Evolutionary conservation across 2,113 vertebrate species (phyloP), one percentile per base, ranked within the genome.

Genomic region (Rhinolophus ferrumequinum): DNA sequence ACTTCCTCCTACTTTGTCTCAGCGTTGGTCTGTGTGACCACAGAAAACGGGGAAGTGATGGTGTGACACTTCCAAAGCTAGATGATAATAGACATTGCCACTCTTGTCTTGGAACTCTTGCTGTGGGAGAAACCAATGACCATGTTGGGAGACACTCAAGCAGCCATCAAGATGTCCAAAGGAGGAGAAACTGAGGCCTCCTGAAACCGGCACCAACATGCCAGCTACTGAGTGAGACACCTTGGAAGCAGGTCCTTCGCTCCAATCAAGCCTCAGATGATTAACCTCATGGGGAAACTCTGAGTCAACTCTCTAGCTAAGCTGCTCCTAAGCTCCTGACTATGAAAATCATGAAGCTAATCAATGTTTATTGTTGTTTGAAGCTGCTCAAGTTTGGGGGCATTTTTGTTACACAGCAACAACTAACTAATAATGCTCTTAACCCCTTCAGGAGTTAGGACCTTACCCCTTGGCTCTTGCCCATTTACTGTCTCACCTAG

Each of bases 341-440:
- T 44, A 24, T 87, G 50, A 38, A 70, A 77, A 35, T 47, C 47
- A 73, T 19, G 22, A 84, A 24, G 41, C 28, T 47, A 60, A 75
- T 33, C 86, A 35, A 73, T 38, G n/a, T 24, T 66, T 50, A n/a
- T 66, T 85, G 33, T 82, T 67, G 14, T 82, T 88, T 64, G 9
- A 54, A 83, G n/a, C n/a, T 44, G 89, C 35, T 93, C 22, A 60
- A 24, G 21, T 44, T 81, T 88, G 18, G 58, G 75, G n/a, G 22
- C 10, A 47, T 79, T 85, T 94, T 85, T 88, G 76, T 90, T 90
- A 94, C 1, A 15, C 52, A 94, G 50, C 56, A 93, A 81, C 26
- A 75, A 60, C 38, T 54, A 58, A 84, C 67, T 19, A 44, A 72
- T 22, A 47, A 41, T 86, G 21, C 75, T 90, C 33, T 18, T 50